Evolutionary conservation across 1,140 invertebrate species (phyloP).

Genomic region (Apocrypta bakeri): DNA sequence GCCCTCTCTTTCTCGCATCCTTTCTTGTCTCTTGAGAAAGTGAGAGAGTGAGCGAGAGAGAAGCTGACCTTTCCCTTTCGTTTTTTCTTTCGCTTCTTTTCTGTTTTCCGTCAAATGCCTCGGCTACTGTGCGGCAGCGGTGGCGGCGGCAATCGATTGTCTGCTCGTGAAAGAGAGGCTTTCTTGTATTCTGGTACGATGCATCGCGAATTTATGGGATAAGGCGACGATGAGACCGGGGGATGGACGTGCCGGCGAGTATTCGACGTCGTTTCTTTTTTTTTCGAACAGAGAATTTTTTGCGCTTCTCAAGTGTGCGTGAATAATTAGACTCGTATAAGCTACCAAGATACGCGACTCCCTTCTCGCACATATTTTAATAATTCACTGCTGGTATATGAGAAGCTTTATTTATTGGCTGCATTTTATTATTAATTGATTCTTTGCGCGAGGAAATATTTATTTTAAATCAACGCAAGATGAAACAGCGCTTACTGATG

Average conservation of each 20-base stretch:
- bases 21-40: conserved; percentile 19
- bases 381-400: not conserved
- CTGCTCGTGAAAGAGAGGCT: not conserved
- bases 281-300: conserved; percentile 25
- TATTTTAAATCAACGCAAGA: not conserved
- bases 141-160: not conserved
- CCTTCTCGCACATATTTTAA: not conserved
- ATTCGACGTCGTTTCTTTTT: not conserved
- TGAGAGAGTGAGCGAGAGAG: not conserved
- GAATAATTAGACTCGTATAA: conserved; percentile 38
- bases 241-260: not conserved
- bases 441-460: not conserved
- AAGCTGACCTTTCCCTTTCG: conserved; percentile 8
- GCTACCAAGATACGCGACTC: not conserved
- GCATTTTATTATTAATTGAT: not conserved
- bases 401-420: not conserved
- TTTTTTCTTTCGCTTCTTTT: conserved; percentile 9
- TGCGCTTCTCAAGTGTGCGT: conserved; percentile 19
- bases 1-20: conserved; percentile 35
- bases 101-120: conserved; percentile 31
- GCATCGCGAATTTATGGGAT: not conserved
- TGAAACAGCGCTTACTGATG: not conserved
- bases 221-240: not conserved
- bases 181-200: not conserved
- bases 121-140: conserved; percentile 28